These are phyloP conservation scores for Catocala fraxini DNA, from an alignment of 2,888 invertebrate species.

Conservation along the genomic window DNA sequence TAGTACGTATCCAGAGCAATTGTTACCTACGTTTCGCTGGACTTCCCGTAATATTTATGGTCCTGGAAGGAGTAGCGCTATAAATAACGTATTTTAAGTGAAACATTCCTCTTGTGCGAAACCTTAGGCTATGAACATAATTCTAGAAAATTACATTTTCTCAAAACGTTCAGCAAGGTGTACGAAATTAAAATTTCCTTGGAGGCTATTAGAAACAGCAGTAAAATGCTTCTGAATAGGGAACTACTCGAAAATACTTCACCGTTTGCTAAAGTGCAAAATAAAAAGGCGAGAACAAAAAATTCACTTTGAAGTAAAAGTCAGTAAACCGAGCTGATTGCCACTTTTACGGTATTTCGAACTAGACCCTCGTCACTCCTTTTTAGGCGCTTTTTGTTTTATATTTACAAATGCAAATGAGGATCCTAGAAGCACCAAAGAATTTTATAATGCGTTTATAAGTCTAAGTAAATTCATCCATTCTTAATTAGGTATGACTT, in stretches of 20 bases:
- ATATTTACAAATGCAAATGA: conserved; percentile 73
- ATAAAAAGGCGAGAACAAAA: conserved; percentile 68
- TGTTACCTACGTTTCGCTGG: conserved; percentile 39
- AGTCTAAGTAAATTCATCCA: conserved; percentile 17
- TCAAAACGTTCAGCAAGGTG: conserved; percentile 15
- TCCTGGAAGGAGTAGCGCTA: conserved; percentile 36
- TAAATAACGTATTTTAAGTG: conserved; percentile 48
- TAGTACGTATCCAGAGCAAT: conserved; percentile 41
- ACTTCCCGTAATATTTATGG: conserved; percentile 45
- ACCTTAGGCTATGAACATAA: conserved; percentile 12
- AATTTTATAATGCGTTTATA: conserved; percentile 44
- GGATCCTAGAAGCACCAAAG: conserved; percentile 45
- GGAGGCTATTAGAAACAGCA: conserved; percentile 47
- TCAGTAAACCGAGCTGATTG: conserved; percentile 77
- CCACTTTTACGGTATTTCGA: conserved; percentile 78
- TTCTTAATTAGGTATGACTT: conserved; percentile 23
- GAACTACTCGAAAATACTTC: conserved; percentile 61
- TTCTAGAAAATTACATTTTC: conserved; percentile 22
- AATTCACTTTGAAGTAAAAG: conserved; percentile 75
- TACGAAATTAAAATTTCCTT: conserved; percentile 35
- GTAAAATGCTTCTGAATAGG: conserved; percentile 53
- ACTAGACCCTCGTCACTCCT: conserved; percentile 77
- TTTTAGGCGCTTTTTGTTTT: conserved; percentile 69
- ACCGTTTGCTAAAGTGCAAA: conserved; percentile 58
- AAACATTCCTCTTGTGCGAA: conserved; percentile 27